Conservation (phyloP, 2,888 invertebrate genomes). For the Epistrophella euchroma region DNA sequence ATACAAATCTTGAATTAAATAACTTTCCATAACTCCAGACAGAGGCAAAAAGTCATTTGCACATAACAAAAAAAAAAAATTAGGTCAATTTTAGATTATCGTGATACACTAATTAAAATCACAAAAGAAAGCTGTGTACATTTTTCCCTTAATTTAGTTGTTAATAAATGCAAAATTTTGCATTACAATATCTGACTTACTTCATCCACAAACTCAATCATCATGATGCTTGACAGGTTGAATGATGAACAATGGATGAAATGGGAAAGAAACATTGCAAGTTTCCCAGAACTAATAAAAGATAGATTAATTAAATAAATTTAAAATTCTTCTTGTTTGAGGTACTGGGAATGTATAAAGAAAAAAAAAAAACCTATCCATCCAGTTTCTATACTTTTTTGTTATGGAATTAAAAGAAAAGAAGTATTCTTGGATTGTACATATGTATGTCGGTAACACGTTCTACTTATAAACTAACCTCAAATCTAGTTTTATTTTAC, state of each 20-base stretch:
- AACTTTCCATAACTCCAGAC: constrained; percentile 5
- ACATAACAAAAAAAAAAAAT: background rate
- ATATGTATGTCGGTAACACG: background rate
- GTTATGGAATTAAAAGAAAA: background rate
- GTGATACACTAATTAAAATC: constrained; percentile 8
- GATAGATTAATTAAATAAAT: constrained; percentile 5
- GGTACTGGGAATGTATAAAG: background rate
- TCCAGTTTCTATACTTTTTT: background rate
- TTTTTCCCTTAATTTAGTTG: background rate
- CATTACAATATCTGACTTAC: background rate
- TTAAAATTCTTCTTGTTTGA: constrained; percentile 8
- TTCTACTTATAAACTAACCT: background rate
- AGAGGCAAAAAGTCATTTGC: background rate
- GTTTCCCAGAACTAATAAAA: constrained; percentile 2
- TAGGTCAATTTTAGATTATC: constrained; percentile 8
- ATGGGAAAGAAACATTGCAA: background rate
- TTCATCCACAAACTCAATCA: background rate
- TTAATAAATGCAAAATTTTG: constrained; percentile 17
- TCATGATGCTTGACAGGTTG: background rate
- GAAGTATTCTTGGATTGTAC: background rate
- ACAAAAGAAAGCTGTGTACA: background rate
- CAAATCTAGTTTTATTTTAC: background rate
- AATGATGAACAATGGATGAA: constrained; percentile 22
- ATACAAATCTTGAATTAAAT: background rate
- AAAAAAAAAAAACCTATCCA: background rate